Conservation (phyloP, 2,113 vertebrate species). For the Carassius carassius region DNA sequence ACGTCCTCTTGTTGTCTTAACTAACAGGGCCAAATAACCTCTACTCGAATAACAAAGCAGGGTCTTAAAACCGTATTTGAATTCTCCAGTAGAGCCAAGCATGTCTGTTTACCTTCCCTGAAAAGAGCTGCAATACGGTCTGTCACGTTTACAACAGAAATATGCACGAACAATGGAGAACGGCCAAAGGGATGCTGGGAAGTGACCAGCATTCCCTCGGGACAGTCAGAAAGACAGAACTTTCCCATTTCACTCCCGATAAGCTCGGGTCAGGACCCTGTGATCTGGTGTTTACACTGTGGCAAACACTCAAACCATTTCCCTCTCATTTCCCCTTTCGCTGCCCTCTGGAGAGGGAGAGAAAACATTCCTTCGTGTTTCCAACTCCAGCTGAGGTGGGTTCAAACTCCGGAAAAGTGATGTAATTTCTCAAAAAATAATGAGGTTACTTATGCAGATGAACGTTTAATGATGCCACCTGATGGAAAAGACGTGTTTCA, state of each 20-base stretch:
- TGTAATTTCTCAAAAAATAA: slow-evolving; percentile 71
- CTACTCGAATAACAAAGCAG: slow-evolving; percentile 10
- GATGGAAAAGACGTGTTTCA: slow-evolving; percentile 61
- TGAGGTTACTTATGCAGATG: slow-evolving; percentile 66
- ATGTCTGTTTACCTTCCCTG: slow-evolving; percentile 24
- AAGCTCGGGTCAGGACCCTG: slow-evolving; percentile 42
- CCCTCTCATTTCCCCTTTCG: slow-evolving; percentile 53
- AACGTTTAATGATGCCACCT: slow-evolving; percentile 70
- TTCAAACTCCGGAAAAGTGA: slow-evolving; percentile 70
- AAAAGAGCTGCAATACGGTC: neutral
- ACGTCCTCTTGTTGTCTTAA: slow-evolving; percentile 7
- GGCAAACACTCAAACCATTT: slow-evolving; percentile 54
- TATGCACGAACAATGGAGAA: slow-evolving; percentile 35
- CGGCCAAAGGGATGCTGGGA: slow-evolving; percentile 28
- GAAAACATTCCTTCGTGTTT: slow-evolving; percentile 49
- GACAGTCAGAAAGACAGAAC: slow-evolving; percentile 29
- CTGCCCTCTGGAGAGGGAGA: slow-evolving; percentile 36
- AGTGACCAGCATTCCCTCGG: slow-evolving; percentile 11
- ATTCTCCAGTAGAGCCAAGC: neutral
- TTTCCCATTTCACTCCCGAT: slow-evolving; percentile 31
- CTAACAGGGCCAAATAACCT: slow-evolving; percentile 24
- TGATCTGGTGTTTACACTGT: slow-evolving; percentile 50
- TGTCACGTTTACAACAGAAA: slow-evolving; percentile 26
- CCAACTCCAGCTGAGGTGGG: slow-evolving; percentile 62
- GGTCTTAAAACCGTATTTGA: slow-evolving; percentile 26